Evolutionary conservation across 2,113 vertebrate genomes (phyloP).

Genomic region (Sphyrna mokarran): DNA sequence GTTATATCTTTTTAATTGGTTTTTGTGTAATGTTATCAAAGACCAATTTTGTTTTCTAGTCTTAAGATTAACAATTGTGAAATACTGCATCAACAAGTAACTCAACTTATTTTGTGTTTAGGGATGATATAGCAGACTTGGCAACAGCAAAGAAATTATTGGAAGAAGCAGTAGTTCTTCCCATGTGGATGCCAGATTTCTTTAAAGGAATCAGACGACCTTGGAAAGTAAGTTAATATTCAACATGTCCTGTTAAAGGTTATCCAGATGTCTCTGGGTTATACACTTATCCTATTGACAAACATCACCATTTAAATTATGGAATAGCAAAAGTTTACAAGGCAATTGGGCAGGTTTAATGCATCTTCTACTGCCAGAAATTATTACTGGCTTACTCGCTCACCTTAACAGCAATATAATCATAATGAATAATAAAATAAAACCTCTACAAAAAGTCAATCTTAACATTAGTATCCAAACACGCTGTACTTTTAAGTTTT

Average conservation of each 20-base stretch:
- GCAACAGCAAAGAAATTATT: slow-evolving; percentile 91
- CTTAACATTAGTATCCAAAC: not conserved
- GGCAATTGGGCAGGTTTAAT: not conserved
- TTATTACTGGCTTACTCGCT: not conserved
- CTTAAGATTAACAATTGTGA: not conserved
- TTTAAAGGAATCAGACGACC: slow-evolving; percentile 96
- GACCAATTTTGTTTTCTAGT: not conserved
- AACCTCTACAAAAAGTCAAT: not conserved
- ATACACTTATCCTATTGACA: not conserved
- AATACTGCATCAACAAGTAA: not conserved
- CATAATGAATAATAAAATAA: not conserved
- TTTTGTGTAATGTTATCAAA: not conserved
- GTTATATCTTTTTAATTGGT: not conserved
- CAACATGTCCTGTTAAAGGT: not conserved
- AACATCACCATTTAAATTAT: not conserved
- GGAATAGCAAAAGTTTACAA: not conserved
- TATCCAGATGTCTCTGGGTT: not conserved
- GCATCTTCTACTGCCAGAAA: not conserved
- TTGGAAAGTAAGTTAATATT: slow-evolving; percentile 76
- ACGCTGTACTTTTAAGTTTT: not conserved
- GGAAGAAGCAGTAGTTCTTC: slow-evolving; percentile 92
- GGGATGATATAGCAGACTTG: slow-evolving; percentile 94
- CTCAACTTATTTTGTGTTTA: slow-evolving; percentile 46
- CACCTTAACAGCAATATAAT: not conserved
- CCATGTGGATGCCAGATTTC: slow-evolving; percentile 99